phyloP scores from a whole-genome alignment of 2,797 vertebrate genomes.

The Scarus forsteni region DNA sequence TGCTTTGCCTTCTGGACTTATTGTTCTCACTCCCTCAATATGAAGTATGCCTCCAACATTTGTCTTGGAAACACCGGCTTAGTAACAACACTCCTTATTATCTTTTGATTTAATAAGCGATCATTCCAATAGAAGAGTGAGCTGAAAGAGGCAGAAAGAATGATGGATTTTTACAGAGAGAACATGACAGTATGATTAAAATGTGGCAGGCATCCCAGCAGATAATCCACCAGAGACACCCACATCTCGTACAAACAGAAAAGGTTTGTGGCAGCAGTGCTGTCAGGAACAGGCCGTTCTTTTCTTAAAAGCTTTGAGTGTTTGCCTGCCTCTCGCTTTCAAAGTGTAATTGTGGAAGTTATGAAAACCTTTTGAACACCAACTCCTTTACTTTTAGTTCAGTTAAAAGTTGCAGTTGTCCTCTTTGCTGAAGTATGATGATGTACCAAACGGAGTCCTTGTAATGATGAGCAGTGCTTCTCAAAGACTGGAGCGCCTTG shows the following conservation, averaged over 20 bases:
- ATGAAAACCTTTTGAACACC: too few relatives aligned
- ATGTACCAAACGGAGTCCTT: too few relatives aligned
- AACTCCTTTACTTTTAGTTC: too few relatives aligned
- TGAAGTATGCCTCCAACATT: background rate
- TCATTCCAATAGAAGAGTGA: conserved; percentile 14
- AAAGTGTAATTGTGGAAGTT: background rate
- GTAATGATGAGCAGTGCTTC: too few relatives aligned
- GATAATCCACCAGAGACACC: conserved; percentile 57
- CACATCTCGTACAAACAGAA: conserved; percentile 41
- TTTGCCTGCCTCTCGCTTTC: conserved; percentile 13
- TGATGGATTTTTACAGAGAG: conserved; percentile 20
- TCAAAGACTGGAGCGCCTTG: too few relatives aligned
- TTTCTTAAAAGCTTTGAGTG: conserved; percentile 18
- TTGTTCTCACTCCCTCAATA: too few relatives aligned
- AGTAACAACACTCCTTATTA: conserved; percentile 24
- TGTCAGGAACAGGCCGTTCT: conserved; percentile 40
- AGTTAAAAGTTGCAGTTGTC: too few relatives aligned
- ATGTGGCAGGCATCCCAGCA: conserved; percentile 51
- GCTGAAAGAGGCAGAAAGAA: conserved; percentile 1
- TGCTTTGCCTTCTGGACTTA: too few relatives aligned
- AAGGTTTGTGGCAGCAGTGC: conserved; percentile 14
- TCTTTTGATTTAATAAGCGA: conserved; percentile 22
- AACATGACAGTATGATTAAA: conserved; percentile 46
- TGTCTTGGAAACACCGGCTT: background rate
- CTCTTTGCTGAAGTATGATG: too few relatives aligned